Evolutionary conservation across 2,113 vertebrate genomes (phyloP).

Genomic region (Chinchilla lanigera): DNA sequence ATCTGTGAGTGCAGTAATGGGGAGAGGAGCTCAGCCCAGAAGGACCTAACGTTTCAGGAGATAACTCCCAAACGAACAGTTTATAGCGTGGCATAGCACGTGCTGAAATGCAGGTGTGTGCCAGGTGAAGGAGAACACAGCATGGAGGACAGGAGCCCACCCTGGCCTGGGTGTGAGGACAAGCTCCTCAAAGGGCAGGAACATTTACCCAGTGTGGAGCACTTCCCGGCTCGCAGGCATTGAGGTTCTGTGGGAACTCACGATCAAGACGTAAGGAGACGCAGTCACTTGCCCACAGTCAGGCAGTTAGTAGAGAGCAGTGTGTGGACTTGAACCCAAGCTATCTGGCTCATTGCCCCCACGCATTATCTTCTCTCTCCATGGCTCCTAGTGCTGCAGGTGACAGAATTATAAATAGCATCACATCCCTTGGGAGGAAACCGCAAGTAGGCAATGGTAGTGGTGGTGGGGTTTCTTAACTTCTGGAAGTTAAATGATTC

Average conservation of each 20-base stretch:
- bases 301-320: too few species aligned
- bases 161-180: background rate
- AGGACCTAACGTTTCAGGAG: background rate
- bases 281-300: background rate
- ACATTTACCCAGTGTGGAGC: background rate
- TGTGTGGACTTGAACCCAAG: background rate
- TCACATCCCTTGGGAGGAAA: background rate
- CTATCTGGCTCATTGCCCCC: background rate
- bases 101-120: background rate
- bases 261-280: background rate
- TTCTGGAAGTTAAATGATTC: conserved; percentile 25
- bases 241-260: background rate
- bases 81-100: background rate
- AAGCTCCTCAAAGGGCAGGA: background rate
- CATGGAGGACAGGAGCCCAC: background rate
- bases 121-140: background rate
- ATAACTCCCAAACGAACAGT: background rate
- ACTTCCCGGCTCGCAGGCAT: background rate
- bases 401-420: background rate
- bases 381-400: too few species aligned
- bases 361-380: background rate
- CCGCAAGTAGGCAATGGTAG: background rate
- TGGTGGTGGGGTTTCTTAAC: background rate
- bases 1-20: background rate
- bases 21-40: background rate